Base-by-base conservation (phyloP, 1,140 invertebrate species). In the Alviniconcha marisindica region DNA sequence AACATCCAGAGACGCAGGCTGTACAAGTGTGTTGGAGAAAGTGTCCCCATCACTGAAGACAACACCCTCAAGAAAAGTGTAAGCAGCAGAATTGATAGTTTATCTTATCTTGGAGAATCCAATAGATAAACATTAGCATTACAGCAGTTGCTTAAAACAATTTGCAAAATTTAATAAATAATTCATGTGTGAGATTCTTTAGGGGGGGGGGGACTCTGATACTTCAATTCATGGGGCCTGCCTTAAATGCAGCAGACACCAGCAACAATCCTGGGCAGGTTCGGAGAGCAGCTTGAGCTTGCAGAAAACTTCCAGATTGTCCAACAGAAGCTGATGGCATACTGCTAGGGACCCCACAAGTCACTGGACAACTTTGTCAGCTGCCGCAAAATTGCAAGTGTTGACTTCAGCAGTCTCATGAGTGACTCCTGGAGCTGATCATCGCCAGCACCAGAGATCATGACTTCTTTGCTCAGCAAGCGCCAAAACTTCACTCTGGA, bases 11-110 rank as follows among this genome's bases (percentile, higher is more conserved):
- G 42, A 12, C 51, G 84, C 21, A 74, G 69, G 48, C 33, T 87
- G 38, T 87, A 87, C 81, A 85, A 83, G 77, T 87, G 81, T 83
- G 77, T 85, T 1, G 84, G 84, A 1, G 81, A 87, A 73, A 80
- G 60, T n/a, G 76, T 56, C 2, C 63, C 82, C 33, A 63, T 82
- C 69, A 71, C 36, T 15, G 69, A 5, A 36, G 24, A 48, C 21
- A 51, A 31, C 71, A 74, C n/a, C 48, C 51, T 31, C 14, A 21
- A 51, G 44, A 82, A 73, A 38, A 28, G 54, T 24, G 66, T n/a
- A n/a, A n/a, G n/a, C n/a, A n/a, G n/a, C n/a, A n/a, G n/a, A n/a
- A n/a, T n/a, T n/a, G n/a, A n/a, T n/a, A n/a, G n/a, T n/a, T n/a
- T n/a, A n/a, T n/a, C n/a, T n/a, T n/a, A n/a, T n/a, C n/a, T n/a